Percentiles rank a stretch among this genome's conserved stretches.
Evolutionary conservation across 1,140 invertebrate genomes (phyloP).

Genomic region (Drosophila malerkotliana): DNA sequence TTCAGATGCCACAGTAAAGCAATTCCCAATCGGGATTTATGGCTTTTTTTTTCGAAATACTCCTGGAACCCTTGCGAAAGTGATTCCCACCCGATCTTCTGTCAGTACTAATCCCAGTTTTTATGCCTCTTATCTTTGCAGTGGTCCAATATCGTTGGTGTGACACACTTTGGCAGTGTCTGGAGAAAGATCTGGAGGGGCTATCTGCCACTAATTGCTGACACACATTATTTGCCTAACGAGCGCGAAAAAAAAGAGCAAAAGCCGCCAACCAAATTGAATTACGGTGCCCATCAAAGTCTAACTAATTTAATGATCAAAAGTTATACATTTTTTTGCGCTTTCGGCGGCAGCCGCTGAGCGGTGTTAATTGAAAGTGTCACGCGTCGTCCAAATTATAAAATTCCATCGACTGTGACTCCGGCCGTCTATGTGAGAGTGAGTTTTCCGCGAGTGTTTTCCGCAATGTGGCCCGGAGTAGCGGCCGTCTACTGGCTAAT

Average conservation of each 20-base stretch:
- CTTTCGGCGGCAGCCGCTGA: constrained; percentile 33
- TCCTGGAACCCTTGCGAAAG: constrained; percentile 14
- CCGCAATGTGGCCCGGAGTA: constrained; percentile 50
- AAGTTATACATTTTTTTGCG: constrained; percentile 58
- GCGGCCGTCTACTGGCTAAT: constrained; percentile 39
- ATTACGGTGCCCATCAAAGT: constrained; percentile 47
- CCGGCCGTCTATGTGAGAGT: constrained; percentile 42
- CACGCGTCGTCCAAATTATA: constrained; percentile 49
- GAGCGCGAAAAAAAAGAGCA: constrained; percentile 28
- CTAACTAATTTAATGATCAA: constrained; percentile 63
- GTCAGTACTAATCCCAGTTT: constrained; percentile 22
- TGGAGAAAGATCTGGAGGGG: constrained; percentile 1
- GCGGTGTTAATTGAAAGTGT: constrained; percentile 65
- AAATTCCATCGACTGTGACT: constrained; percentile 29
- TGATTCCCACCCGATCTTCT: constrained; percentile 22
- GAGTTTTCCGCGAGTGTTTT: constrained; percentile 12
- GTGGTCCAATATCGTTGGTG: constrained; percentile 30
- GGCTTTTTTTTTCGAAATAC: neutral
- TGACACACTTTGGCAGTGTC: constrained; percentile 38
- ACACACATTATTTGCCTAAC: constrained; percentile 64
- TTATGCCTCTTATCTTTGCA: constrained; percentile 47
- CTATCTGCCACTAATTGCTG: constrained; percentile 57
- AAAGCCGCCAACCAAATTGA: constrained; percentile 64
- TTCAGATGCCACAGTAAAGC: neutral
- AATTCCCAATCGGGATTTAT: constrained; percentile 25